These are phyloP conservation scores for Prolemur simus DNA, from an alignment of 2,113 vertebrate genomes.

Conservation along the genomic window DNA sequence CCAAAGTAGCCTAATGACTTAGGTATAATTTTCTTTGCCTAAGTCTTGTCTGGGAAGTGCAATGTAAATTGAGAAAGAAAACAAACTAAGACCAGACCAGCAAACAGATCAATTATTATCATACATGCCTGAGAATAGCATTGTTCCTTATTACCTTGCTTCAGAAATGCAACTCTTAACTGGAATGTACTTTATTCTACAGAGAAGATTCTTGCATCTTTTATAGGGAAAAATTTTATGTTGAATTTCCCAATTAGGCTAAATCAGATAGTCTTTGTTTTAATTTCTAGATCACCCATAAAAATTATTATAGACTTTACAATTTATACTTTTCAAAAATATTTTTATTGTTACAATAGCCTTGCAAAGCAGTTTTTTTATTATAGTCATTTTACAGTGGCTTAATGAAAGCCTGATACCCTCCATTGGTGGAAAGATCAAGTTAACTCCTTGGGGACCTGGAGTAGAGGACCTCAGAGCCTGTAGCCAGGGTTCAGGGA, in stretches of 20 bases:
- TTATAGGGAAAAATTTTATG: neutral
- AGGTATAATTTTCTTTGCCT: neutral
- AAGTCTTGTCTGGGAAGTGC: neutral
- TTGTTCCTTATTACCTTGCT: neutral
- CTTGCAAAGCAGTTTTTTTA: neutral
- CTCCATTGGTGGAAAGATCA: neutral
- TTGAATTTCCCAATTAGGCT: neutral
- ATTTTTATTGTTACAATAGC: neutral
- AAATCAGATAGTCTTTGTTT: neutral
- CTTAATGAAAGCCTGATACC: neutral
- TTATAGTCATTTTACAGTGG: neutral
- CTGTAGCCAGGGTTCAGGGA: neutral
- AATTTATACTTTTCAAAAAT: neutral
- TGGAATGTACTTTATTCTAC: neutral
- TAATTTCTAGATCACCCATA: neutral
- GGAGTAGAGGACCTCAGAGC: neutral
- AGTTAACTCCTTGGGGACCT: neutral
- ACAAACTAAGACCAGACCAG: neutral
- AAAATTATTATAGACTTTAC: neutral
- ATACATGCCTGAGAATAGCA: neutral
- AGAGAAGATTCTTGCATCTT: neutral
- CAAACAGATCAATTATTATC: neutral
- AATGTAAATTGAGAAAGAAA: neutral
- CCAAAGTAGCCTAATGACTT: neutral
- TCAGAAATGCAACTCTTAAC: neutral